phyloP scores from a whole-genome alignment of 2,797 vertebrate genomes.

The Vespertilio murinus region DNA sequence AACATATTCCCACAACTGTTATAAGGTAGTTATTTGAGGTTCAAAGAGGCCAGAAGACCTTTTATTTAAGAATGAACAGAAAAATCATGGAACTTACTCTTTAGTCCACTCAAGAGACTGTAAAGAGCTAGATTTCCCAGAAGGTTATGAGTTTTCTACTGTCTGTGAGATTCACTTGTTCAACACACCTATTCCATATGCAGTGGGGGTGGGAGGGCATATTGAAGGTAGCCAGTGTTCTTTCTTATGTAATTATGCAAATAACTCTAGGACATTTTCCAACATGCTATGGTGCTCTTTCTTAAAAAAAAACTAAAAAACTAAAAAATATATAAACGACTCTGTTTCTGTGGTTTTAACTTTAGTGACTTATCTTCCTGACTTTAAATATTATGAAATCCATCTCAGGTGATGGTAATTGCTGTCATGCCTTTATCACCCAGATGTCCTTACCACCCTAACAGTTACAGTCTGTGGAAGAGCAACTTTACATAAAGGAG shows the following conservation, averaged over 20 bases:
- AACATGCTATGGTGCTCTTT: background rate
- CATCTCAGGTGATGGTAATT: background rate
- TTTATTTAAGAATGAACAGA: background rate
- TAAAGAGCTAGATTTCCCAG: background rate
- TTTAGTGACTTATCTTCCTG: background rate
- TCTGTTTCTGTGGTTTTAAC: background rate
- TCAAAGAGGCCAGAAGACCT: background rate
- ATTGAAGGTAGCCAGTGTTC: background rate
- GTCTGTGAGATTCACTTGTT: background rate
- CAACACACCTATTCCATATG: background rate
- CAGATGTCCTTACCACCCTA: background rate
- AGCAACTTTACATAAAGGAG: background rate
- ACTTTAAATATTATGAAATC: background rate
- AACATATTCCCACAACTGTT: background rate
- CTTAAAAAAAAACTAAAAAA: background rate
- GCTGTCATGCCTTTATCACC: background rate
- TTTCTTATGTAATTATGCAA: background rate
- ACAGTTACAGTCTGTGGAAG: background rate
- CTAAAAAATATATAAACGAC: background rate
- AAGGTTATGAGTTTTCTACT: background rate
- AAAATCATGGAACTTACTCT: background rate
- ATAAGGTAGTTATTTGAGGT: background rate
- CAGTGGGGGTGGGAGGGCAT: fast-evolving
- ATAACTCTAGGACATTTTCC: background rate
- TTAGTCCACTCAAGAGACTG: background rate